Conservation (phyloP, 2,888 invertebrate genomes). For the Dicyrtoma fusca region DNA sequence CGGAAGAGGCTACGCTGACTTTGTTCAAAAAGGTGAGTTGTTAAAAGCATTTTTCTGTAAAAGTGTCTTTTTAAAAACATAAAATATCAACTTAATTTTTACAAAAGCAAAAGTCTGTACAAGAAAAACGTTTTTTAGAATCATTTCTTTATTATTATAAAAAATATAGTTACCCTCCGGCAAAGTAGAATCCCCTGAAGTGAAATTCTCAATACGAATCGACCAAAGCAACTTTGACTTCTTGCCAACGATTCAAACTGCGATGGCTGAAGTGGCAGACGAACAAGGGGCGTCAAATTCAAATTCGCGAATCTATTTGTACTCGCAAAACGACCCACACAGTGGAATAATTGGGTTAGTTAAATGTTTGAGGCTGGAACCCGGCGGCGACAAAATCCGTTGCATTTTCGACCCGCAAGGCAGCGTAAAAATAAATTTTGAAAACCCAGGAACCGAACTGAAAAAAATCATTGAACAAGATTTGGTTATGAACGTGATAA, state of each 20-base stretch:
- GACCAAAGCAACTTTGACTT: constrained; percentile 77
- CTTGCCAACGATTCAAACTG: constrained; percentile 77
- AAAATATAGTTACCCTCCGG: too few species aligned
- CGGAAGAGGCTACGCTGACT: not conserved
- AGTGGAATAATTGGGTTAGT: constrained; percentile 84
- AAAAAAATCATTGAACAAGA: constrained; percentile 24
- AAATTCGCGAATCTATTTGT: constrained; percentile 72
- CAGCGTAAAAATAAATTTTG: not conserved
- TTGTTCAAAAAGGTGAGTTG: not conserved
- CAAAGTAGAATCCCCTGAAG: too few species aligned
- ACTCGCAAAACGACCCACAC: constrained; percentile 69
- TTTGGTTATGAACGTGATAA: constrained; percentile 57
- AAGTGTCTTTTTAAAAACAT: not conserved
- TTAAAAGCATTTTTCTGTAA: not conserved
- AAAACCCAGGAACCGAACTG: not conserved
- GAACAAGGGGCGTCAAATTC: constrained; percentile 59
- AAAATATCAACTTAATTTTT: not conserved
- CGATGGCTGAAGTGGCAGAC: constrained; percentile 66
- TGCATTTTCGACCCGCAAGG: constrained; percentile 58
- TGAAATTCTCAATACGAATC: constrained; percentile 60
- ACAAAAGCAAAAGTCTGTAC: too few species aligned
- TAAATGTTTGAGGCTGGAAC: constrained; percentile 84
- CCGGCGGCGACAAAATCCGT: constrained; percentile 78
- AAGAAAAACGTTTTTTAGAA: too few species aligned
- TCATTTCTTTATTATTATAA: too few species aligned